Conservation (phyloP, 2,113 vertebrate species). For the Porphyrio hochstetteri region DNA sequence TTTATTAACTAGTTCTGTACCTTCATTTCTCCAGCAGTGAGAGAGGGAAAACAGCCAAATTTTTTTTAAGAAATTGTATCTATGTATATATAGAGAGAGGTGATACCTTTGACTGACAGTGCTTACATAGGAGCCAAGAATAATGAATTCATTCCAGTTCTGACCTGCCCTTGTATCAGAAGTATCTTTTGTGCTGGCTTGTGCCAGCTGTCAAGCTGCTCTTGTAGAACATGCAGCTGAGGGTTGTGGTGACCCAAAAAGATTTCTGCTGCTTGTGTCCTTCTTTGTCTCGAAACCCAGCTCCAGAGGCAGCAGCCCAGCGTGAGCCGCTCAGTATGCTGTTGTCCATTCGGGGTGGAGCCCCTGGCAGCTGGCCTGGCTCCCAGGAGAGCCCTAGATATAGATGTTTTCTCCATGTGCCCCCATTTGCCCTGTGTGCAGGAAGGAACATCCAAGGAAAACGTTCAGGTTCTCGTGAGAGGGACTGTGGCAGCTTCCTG, state of each 20-base stretch:
- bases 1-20: neutral
- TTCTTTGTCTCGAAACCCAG: neutral
- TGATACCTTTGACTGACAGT: neutral
- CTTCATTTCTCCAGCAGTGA: neutral
- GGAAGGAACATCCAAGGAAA: neutral
- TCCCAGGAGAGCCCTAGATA: neutral
- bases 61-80: neutral
- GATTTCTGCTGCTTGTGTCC: neutral
- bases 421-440: neutral
- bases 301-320: neutral
- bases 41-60: neutral
- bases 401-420: neutral
- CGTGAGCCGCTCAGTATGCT: neutral
- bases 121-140: neutral
- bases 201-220: neutral
- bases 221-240: neutral
- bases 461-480: neutral
- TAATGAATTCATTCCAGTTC: neutral
- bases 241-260: conserved; percentile 15
- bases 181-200: neutral
- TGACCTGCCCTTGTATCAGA: neutral
- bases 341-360: neutral
- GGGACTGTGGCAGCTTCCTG: neutral
- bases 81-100: neutral
- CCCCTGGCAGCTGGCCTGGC: neutral